Evolutionary conservation across 2,888 invertebrate genomes (phyloP).

Genomic region (Volucella bombylans): DNA sequence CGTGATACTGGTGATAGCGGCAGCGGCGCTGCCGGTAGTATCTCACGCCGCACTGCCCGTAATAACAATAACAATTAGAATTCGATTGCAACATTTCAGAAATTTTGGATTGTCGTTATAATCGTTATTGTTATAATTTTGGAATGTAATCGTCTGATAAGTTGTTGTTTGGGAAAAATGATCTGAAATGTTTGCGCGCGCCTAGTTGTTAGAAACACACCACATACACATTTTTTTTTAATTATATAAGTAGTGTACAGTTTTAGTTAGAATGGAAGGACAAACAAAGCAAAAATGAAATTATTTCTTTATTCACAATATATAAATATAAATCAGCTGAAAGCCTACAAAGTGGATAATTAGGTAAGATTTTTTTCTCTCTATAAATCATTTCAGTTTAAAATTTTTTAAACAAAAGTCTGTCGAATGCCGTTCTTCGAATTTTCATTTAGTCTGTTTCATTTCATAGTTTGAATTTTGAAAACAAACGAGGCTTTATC

Average conservation of each 20-base stretch:
- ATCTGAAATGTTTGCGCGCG: conserved; percentile 73
- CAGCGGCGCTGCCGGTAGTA: conserved; percentile 75
- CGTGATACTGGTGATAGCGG: conserved; percentile 78
- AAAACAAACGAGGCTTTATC: too few species aligned
- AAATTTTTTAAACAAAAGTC: conserved; percentile 15
- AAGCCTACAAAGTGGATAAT: conserved; percentile 50
- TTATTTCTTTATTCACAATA: conserved; percentile 38
- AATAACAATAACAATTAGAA: conserved; percentile 77
- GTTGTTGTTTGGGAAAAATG: conserved; percentile 69
- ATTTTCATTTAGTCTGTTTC: too few species aligned
- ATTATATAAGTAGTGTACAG: conserved; percentile 61
- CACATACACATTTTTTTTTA: conserved; percentile 36
- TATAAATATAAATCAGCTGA: conserved; percentile 46
- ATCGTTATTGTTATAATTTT: conserved; percentile 69
- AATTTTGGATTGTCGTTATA: conserved; percentile 70
- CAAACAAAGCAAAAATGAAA: conserved; percentile 24
- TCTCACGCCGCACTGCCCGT: conserved; percentile 79
- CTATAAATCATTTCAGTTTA: conserved; percentile 45
- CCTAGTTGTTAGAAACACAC: conserved; percentile 58
- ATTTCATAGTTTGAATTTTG: too few species aligned
- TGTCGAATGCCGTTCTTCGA: too few species aligned
- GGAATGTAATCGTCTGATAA: conserved; percentile 68
- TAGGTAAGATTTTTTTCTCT: conserved; percentile 54
- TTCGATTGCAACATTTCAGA: conserved; percentile 72
- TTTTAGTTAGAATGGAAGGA: conserved; percentile 27